Evolutionary conservation across 2,113 vertebrate species (phyloP), one percentile per base, ranked within the genome.

Genomic region (Cynoglossus semilaevis): DNA sequence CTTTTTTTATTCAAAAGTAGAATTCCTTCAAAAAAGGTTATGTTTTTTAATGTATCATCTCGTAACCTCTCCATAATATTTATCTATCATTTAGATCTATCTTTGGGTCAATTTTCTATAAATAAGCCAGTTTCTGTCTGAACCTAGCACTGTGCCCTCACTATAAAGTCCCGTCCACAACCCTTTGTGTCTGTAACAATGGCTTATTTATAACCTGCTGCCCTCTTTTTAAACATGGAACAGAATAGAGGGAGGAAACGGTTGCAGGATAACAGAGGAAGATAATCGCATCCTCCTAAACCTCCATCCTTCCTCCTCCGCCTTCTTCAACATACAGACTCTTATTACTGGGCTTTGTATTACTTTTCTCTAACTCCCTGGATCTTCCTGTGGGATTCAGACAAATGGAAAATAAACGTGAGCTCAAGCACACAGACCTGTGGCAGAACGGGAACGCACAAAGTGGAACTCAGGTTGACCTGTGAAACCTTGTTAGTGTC

Each of bases 121-220:
- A 29, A 29, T 29, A 29, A 29, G 22, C 22, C 22, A 29, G 22
- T 29, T 29, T 29, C 22, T 29, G 22, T 29, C 22, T 29, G 44
- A 49, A 50, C 37, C 59, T 17, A 45, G 19, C 17, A 35, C 41
- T 22, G 35, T 35, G 15, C 53, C 41, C 34, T 54, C 36, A 17
- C 17, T 61, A 37, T 70, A 36, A 61, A 51, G 55, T 46, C 16
- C 60, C 36, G 7, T 72, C 40, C 55, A 64, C 36, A 47, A 58
- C 63, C 61, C 65, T 83, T 77, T 84, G 76, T 84, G 49, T 57
- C 14, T 45, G 45, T 29, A 81, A 88, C 82, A 87, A 87, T 84
- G 74, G 77, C 58, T 84, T 89, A 89, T 88, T 85, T 87, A 82
- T 87, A 85, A 76, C 74, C 56, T 44, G 49, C 58, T 43, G 60